These are phyloP conservation scores for Andrena cerasifolii DNA, from an alignment of 1,140 invertebrate genomes.

Conservation along the genomic window DNA sequence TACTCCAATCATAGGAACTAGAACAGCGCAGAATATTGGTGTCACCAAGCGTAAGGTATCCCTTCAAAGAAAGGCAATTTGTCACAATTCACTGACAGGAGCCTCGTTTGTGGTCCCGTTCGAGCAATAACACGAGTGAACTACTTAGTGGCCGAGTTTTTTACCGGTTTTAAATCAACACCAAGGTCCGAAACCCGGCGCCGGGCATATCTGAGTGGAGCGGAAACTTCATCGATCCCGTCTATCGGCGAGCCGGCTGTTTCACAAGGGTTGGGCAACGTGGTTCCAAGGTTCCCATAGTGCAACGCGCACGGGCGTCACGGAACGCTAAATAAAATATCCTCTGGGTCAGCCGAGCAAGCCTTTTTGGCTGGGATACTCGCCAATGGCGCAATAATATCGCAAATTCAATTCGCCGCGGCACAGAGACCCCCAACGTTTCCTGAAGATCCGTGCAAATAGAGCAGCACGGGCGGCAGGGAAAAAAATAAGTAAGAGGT, in stretches of 20 bases:
- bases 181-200: slow-evolving; percentile 48
- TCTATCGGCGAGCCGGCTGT: slow-evolving; percentile 47
- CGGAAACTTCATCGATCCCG: slow-evolving; percentile 58
- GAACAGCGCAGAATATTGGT: too few relatives aligned
- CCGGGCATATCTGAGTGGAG: slow-evolving; percentile 35
- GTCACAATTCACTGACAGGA: too few relatives aligned
- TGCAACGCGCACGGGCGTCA: slow-evolving; percentile 2
- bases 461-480: slow-evolving; percentile 47
- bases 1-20: too few relatives aligned
- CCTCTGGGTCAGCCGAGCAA: too few relatives aligned
- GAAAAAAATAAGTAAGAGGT: slow-evolving; percentile 65
- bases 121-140: too few relatives aligned
- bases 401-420: slow-evolving; percentile 68
- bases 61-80: too few relatives aligned
- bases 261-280: slow-evolving; percentile 26
- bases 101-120: too few relatives aligned
- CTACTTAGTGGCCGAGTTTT: slow-evolving; percentile 39
- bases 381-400: slow-evolving; percentile 62
- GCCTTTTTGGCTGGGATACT: too few relatives aligned
- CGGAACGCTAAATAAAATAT: slow-evolving; percentile 62
- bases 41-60: too few relatives aligned
- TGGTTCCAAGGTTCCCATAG: slow-evolving; percentile 40
- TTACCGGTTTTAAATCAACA: slow-evolving; percentile 47
- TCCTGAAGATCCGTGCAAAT: slow-evolving; percentile 74
- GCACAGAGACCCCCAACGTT: slow-evolving; percentile 3